These are phyloP conservation scores for Thamnophis elegans DNA, from an alignment of 2,797 vertebrate genomes.

Conservation along the genomic window DNA sequence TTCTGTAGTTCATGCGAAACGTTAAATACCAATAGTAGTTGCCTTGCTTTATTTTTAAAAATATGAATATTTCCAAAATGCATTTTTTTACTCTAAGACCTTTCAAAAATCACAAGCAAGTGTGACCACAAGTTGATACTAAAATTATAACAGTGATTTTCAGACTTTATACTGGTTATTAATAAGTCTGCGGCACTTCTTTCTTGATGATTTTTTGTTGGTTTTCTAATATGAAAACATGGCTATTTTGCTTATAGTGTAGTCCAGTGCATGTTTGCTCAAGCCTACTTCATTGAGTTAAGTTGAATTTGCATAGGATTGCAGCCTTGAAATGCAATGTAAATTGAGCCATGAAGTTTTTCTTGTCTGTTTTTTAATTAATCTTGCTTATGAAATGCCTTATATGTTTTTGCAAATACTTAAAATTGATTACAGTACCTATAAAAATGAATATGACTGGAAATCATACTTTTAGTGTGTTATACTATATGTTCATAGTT, in stretches of 20 bases:
- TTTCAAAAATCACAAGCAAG: background rate
- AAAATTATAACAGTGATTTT: background rate
- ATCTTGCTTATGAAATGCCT: background rate
- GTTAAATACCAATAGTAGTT: background rate
- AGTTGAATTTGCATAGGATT: background rate
- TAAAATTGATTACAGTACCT: constrained; percentile 3
- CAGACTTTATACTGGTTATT: background rate
- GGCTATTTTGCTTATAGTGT: background rate
- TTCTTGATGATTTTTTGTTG: background rate
- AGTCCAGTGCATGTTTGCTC: background rate
- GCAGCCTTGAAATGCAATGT: background rate
- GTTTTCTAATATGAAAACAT: background rate
- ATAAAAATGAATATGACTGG: background rate
- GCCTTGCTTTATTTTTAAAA: background rate
- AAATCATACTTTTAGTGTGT: background rate
- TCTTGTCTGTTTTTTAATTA: background rate
- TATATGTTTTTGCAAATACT: background rate
- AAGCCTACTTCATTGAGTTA: background rate
- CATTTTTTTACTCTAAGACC: background rate
- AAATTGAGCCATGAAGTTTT: background rate
- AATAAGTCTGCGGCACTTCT: background rate
- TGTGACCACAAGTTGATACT: background rate
- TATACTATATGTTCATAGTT: background rate
- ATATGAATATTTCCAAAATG: background rate
- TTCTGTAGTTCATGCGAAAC: background rate